Percentiles rank a stretch among this genome's conserved stretches.
Conservation (phyloP, 2,888 invertebrate genomes). For the Caenorhabditis imperialis region DNA sequence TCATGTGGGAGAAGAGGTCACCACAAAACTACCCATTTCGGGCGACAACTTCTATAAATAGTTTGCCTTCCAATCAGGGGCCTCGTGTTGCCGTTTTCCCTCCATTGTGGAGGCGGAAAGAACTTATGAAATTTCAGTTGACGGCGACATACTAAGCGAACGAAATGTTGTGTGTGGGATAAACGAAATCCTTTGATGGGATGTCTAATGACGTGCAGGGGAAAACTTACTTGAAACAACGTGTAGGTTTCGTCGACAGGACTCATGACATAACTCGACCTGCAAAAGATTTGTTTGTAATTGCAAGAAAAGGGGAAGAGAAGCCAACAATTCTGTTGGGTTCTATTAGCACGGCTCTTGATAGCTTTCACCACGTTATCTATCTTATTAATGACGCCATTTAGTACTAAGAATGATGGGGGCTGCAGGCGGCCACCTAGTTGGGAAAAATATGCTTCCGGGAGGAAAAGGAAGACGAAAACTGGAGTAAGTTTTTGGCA, state of each 20-base stretch:
- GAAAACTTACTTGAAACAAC: slow-evolving; percentile 60
- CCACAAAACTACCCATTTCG: slow-evolving; percentile 8
- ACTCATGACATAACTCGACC: slow-evolving; percentile 66
- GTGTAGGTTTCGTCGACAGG: slow-evolving; percentile 61
- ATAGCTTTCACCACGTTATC: slow-evolving; percentile 11
- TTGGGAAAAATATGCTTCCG: slow-evolving; percentile 5
- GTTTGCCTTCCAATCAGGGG: slow-evolving; percentile 34
- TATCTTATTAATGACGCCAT: slow-evolving; percentile 6
- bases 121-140: slow-evolving; percentile 43
- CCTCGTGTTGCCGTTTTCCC: no score
- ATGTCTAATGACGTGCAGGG: no score
- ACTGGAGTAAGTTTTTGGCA: no score
- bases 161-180: slow-evolving; percentile 11
- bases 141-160: slow-evolving; percentile 27
- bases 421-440: not conserved
- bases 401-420: slow-evolving; percentile 10
- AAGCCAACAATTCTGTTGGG: slow-evolving; percentile 9
- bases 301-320: not conserved
- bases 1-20: slow-evolving; percentile 1
- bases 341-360: slow-evolving; percentile 1
- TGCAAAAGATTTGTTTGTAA: slow-evolving; percentile 38
- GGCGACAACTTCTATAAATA: slow-evolving; percentile 37
- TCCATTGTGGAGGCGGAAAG: slow-evolving; percentile 51
- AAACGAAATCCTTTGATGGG: slow-evolving; percentile 6
- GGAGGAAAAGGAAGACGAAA: no score